Evolutionary conservation across 2,888 invertebrate genomes (phyloP).

Genomic region (Lysandra coridon): DNA sequence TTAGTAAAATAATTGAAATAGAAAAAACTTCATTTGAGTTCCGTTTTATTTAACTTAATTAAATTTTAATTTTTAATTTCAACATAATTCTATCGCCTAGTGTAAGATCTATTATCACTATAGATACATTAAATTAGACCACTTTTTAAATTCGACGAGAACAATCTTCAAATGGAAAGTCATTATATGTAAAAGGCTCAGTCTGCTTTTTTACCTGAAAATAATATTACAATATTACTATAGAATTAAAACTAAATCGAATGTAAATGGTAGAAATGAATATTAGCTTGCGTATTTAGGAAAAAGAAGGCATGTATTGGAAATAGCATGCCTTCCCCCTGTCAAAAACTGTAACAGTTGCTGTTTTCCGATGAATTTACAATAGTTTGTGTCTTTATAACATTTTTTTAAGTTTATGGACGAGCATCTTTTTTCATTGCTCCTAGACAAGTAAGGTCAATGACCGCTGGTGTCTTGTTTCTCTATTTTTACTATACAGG

Average conservation of each 20-base stretch:
- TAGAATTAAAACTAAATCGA: neutral
- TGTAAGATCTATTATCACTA: slow-evolving; percentile 15
- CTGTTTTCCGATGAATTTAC: no score
- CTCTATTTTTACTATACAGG: no score
- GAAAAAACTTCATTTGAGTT: slow-evolving; percentile 37
- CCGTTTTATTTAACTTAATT: slow-evolving; percentile 44
- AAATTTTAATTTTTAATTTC: slow-evolving; percentile 29
- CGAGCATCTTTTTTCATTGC: no score
- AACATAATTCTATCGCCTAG: slow-evolving; percentile 16
- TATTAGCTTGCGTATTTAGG: no score
- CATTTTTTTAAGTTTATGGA: no score
- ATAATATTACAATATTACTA: neutral
- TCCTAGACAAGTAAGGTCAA: no score
- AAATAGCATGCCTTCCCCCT: no score
- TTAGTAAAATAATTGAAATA: slow-evolving; percentile 37
- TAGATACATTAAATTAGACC: slow-evolving; percentile 27
- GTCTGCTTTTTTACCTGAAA: slow-evolving; percentile 36
- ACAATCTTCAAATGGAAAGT: slow-evolving; percentile 31
- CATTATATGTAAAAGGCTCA: slow-evolving; percentile 30
- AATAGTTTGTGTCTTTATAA: no score
- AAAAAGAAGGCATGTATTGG: no score
- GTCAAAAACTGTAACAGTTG: no score
- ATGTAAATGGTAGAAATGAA: no score
- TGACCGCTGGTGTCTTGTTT: no score
- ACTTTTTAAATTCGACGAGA: slow-evolving; percentile 26